These are phyloP conservation scores for Protophormia terraenovae DNA, from an alignment of 2,888 invertebrate species.

Conservation along the genomic window DNA sequence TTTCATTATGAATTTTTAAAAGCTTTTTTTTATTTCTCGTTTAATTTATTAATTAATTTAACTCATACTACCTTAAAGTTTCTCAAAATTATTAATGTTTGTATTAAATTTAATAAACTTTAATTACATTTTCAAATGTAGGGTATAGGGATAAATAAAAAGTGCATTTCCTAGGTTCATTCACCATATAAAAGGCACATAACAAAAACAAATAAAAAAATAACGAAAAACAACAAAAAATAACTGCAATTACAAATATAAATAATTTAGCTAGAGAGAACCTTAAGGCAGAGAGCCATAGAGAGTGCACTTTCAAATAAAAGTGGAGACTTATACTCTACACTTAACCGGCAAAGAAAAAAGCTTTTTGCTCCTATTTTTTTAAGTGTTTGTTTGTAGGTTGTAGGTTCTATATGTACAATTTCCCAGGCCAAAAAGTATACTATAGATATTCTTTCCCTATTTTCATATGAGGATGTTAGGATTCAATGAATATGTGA, in stretches of 20 bases:
- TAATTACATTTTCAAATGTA: constrained; percentile 37
- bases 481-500: no score
- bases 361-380: constrained; percentile 48
- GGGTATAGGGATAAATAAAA: constrained; percentile 58
- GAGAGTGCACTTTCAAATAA: neutral
- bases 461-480: no score
- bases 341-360: neutral
- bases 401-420: constrained; percentile 38
- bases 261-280: constrained; percentile 26
- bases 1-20: neutral
- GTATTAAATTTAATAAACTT: constrained; percentile 19
- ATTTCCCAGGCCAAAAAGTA: constrained; percentile 61
- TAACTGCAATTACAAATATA: constrained; percentile 9
- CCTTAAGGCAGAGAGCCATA: neutral
- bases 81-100: neutral
- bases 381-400: neutral
- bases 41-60: neutral
- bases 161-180: constrained; percentile 68
- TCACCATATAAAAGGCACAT: constrained; percentile 66
- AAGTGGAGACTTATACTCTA: constrained; percentile 40
- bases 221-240: neutral
- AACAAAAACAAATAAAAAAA: constrained; percentile 26
- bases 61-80: no score
- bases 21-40: neutral
- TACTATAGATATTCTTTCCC: constrained; percentile 9